phyloP scores from a whole-genome alignment of 2,888 invertebrate genomes.

The Netelia inedita region DNA sequence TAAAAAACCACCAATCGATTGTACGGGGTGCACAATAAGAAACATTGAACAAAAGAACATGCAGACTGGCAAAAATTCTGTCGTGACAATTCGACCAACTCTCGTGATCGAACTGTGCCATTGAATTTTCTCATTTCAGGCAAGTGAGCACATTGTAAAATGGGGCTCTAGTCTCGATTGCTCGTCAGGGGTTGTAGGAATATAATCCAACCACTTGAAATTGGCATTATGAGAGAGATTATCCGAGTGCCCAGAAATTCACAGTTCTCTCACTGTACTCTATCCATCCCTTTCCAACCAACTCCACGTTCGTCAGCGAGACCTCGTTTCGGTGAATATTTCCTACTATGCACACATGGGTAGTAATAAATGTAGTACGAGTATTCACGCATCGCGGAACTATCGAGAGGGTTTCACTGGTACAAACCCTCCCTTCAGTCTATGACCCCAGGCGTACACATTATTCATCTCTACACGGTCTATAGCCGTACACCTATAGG shows the following conservation, averaged over 20 bases:
- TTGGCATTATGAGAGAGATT: slow-evolving; percentile 78
- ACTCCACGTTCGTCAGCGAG: slow-evolving; percentile 23
- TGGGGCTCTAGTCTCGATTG: slow-evolving; percentile 34
- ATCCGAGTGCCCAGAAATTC: slow-evolving; percentile 75
- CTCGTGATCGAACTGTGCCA: slow-evolving; percentile 38
- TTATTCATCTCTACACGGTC: slow-evolving; percentile 61
- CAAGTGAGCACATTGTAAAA: neutral
- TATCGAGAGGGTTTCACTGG: slow-evolving; percentile 59
- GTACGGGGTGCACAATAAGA: neutral
- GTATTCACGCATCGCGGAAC: slow-evolving; percentile 58
- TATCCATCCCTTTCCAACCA: neutral
- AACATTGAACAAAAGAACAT: slow-evolving; percentile 14
- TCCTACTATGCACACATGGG: neutral
- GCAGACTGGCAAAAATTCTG: slow-evolving; percentile 24
- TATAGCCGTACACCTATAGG: slow-evolving; percentile 59
- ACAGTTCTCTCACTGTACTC: slow-evolving; percentile 2
- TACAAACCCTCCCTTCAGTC: slow-evolving; percentile 66
- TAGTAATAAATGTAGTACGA: slow-evolving; percentile 47
- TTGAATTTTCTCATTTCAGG: slow-evolving; percentile 34
- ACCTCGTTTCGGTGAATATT: slow-evolving; percentile 15
- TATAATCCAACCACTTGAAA: slow-evolving; percentile 70
- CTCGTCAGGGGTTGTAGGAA: slow-evolving; percentile 48
- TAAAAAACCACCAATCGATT: neutral
- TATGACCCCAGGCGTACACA: slow-evolving; percentile 31
- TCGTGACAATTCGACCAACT: slow-evolving; percentile 10